Evolutionary conservation across 2,888 invertebrate genomes (phyloP).

Genomic region (Euphydryas editha): DNA sequence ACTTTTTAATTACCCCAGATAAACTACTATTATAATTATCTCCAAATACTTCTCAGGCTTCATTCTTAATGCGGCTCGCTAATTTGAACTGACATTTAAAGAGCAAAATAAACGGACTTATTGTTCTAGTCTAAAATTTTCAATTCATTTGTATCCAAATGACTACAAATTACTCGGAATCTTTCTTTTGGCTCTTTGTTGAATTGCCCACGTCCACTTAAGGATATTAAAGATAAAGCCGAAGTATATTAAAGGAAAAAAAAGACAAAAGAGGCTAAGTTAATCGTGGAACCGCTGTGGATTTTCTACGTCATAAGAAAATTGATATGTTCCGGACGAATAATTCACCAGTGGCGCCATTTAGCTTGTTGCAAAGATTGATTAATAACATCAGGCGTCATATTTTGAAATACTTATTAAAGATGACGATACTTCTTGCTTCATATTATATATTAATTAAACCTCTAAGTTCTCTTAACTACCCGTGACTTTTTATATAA

Average conservation of each 20-base stretch:
- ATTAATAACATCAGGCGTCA: background rate
- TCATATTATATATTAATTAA: too few relatives aligned
- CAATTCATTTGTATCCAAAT: slow-evolving; percentile 74
- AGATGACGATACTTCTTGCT: background rate
- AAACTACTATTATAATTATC: slow-evolving; percentile 7
- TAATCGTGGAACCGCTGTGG: slow-evolving; percentile 51
- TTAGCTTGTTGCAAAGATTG: slow-evolving; percentile 6
- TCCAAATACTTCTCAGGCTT: background rate
- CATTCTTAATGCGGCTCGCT: slow-evolving; percentile 17
- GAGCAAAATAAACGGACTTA: slow-evolving; percentile 42
- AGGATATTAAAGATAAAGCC: slow-evolving; percentile 66
- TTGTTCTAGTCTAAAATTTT: slow-evolving; percentile 71
- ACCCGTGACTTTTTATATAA: too few relatives aligned
- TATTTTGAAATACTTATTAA: background rate
- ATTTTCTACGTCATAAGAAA: slow-evolving; percentile 20
- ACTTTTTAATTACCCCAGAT: background rate
- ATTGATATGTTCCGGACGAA: slow-evolving; percentile 18
- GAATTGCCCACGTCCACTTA: slow-evolving; percentile 79
- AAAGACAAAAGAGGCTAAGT: slow-evolving; percentile 66
- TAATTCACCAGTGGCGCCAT: background rate
- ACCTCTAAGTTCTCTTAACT: too few relatives aligned
- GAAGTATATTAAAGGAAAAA: slow-evolving; percentile 70
- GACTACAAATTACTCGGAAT: slow-evolving; percentile 73
- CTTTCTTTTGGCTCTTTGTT: slow-evolving; percentile 68
- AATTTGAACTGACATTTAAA: slow-evolving; percentile 31